These are phyloP conservation scores for Henricia sp. DNA, from an alignment of 53 echinoderm and acorn worm genomes.

Conservation along the genomic window DNA sequence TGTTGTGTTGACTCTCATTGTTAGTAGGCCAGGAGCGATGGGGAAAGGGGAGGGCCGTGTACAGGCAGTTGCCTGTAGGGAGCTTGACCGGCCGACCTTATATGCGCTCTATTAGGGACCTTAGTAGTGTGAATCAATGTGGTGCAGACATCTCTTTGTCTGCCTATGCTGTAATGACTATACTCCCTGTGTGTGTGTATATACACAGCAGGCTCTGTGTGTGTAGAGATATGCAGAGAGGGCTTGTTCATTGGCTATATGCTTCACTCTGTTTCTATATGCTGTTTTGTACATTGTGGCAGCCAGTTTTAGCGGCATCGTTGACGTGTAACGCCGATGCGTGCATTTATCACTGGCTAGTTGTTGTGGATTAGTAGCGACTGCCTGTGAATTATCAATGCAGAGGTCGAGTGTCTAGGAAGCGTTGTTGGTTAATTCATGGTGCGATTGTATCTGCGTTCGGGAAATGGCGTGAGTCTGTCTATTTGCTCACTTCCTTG, in stretches of 20 bases:
- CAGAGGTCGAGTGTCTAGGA: no score
- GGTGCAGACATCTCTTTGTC: slow-evolving; percentile 55
- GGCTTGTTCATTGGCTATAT: slow-evolving; percentile 33
- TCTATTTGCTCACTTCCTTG: neutral
- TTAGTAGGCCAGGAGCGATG: slow-evolving; percentile 5
- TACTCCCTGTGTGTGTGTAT: neutral
- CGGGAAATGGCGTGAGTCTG: neutral
- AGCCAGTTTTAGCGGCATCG: neutral
- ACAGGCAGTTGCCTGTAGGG: slow-evolving; percentile 33
- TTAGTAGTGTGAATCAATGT: slow-evolving; percentile 55
- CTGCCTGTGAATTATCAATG: no score
- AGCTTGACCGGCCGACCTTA: slow-evolving; percentile 51
- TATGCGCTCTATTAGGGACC: slow-evolving; percentile 57
- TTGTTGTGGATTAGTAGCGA: neutral
- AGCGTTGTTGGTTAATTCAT: neutral
- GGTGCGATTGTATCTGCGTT: neutral
- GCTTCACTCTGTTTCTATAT: no score
- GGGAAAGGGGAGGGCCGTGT: slow-evolving; percentile 33
- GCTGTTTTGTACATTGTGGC: neutral
- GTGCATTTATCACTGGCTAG: slow-evolving; percentile 3
- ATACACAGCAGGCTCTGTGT: neutral
- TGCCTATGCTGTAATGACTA: neutral
- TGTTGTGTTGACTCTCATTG: slow-evolving; percentile 1
- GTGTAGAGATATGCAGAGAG: slow-evolving; percentile 22
- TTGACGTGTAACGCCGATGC: neutral